Percentiles rank a stretch among this genome's conserved stretches.
Evolutionary conservation across 2,797 vertebrate genomes (phyloP).

Genomic region (Echiichthys vipera): DNA sequence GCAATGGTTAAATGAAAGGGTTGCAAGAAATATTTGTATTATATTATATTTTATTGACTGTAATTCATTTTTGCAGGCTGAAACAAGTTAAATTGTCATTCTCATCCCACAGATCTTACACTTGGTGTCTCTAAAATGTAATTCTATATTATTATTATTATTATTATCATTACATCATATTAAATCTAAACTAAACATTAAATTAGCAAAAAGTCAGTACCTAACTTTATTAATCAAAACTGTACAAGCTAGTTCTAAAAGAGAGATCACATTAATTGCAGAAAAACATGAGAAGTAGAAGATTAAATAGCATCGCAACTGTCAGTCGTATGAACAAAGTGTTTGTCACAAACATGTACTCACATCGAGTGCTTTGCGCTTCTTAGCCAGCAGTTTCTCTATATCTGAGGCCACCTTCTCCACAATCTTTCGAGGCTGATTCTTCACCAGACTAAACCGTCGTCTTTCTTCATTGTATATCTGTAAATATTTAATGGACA

Average conservation of each 20-base stretch:
- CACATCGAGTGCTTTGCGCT: conserved; percentile 96
- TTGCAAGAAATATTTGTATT: too few species aligned
- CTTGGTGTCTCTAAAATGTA: not conserved
- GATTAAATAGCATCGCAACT: not conserved
- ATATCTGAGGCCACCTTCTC: conserved; percentile 97
- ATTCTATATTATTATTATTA: not conserved
- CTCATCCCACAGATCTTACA: not conserved
- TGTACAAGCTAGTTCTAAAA: not conserved
- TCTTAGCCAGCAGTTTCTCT: conserved; percentile 95
- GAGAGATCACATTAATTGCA: not conserved
- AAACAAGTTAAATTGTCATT: not conserved
- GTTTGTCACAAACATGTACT: conserved; percentile 49
- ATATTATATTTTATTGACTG: too few species aligned
- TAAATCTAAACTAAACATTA: not conserved
- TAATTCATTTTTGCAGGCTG: not conserved
- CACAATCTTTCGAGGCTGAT: conserved; percentile 92
- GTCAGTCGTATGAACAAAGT: not conserved
- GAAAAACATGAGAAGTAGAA: not conserved
- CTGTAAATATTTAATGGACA: conserved; percentile 77
- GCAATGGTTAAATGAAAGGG: not conserved
- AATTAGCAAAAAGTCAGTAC: too few species aligned
- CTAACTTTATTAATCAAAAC: too few species aligned
- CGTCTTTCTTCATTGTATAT: conserved; percentile 95
- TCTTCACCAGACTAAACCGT: conserved; percentile 93
- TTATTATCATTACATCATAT: not conserved